Conservation (phyloP, 1,140 invertebrate genomes). For the Homalodisca vitripennis region DNA sequence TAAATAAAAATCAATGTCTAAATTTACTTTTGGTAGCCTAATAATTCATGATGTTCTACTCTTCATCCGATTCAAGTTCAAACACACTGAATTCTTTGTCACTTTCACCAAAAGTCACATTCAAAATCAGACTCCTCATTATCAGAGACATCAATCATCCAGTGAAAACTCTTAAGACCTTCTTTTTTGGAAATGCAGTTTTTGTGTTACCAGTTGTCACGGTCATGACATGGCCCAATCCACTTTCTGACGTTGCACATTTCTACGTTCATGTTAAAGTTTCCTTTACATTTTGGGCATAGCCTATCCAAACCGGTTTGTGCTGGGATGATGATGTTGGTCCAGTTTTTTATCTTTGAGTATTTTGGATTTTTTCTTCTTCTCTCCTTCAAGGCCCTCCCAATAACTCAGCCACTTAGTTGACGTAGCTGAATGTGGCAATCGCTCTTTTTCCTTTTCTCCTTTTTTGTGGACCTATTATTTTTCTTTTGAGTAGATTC, state of each 20-base stretch:
- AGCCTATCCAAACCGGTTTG: too few species aligned
- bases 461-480: too few species aligned
- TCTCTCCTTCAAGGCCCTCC: not conserved
- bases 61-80: too few species aligned
- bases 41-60: too few species aligned
- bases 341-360: not conserved
- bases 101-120: not conserved
- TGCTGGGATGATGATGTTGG: too few species aligned
- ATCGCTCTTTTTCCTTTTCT: not conserved
- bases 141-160: not conserved
- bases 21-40: too few species aligned
- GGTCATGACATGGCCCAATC: not conserved
- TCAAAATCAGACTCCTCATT: constrained; percentile 3
- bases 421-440: constrained; percentile 7
- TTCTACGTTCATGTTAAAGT: not conserved
- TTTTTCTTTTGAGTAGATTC: constrained; percentile 9
- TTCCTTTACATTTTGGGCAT: constrained; percentile 1
- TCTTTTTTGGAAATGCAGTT: constrained; percentile 4
- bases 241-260: not conserved
- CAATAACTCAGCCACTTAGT: not conserved
- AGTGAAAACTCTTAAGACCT: not conserved
- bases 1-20: too few species aligned
- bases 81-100: too few species aligned
- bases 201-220: constrained; percentile 9
- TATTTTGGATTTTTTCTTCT: constrained; percentile 1